Base-by-base conservation (phyloP, 2,113 vertebrate species). In the Chauna torquata region DNA sequence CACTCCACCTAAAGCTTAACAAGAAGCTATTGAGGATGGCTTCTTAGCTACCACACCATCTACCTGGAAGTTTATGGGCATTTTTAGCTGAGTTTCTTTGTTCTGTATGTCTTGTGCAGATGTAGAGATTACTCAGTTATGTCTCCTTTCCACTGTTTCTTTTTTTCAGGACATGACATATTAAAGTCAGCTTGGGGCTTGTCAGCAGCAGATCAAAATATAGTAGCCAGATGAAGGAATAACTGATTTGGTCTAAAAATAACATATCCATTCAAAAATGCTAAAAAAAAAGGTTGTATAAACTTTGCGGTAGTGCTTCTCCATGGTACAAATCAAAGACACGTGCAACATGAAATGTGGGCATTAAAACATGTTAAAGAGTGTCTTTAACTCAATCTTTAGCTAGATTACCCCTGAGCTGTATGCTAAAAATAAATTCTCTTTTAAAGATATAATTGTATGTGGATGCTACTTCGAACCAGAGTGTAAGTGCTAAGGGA, bases 121-220 rank as follows among this genome's bases (percentile, higher is more conserved):
- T 85, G 74, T 14, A 88, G 66, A 65, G 40, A 45, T 65, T 54
- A 65, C 40, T 65, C 18, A 59, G 30, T 52, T 47, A 4, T 64
- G 57, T 76, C n/a, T 89, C 28, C 50, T 79, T 92, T 69, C 42
- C 36, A 64, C 45, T 75, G 8, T 84, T 89, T 89, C 19, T 86
- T 54, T 69, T 71, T 40, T 92, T 71, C 47, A 76, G 66, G 57
- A 87, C 40, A 57, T 76, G 87, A n/a, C 70, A 87, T 85, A 82
- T 57, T 85, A 93, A 90, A 90, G 11, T 62, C 90, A 92, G 49
- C 78, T 89, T 61, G 40, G 89, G 90, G 44, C 68, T 45, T 84
- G 69, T 38, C 92, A 95, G n/a, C 74, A 87, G 61, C 84, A 85
- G 34, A 92, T 87, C 77, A 96, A 89, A 94, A 96, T 92, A 90